Evolutionary conservation across 2,113 vertebrate genomes (phyloP).

Genomic region (Leuciscus idus): DNA sequence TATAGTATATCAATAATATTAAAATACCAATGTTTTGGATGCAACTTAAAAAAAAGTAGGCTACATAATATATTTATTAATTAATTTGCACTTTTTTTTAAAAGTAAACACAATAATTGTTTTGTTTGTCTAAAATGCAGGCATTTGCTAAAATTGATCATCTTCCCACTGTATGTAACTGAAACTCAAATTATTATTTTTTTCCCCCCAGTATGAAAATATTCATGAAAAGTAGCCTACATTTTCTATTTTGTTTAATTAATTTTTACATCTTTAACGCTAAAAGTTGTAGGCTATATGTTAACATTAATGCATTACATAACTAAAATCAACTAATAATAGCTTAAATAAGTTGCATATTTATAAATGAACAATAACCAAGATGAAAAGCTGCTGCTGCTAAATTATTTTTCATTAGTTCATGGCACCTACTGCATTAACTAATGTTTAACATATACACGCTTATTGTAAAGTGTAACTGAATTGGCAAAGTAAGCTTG

Average conservation of each 20-base stretch:
- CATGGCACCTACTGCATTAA: background rate
- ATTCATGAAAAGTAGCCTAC: no score
- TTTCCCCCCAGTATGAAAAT: no score
- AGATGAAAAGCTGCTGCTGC: background rate
- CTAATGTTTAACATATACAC: background rate
- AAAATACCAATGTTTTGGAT: background rate
- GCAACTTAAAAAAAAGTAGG: background rate
- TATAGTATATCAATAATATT: background rate
- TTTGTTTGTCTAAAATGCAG: background rate
- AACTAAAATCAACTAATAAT: no score
- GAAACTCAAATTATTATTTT: no score
- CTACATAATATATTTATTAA: background rate
- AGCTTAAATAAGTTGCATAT: no score
- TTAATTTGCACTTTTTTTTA: background rate
- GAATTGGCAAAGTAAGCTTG: background rate
- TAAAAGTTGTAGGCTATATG: no score
- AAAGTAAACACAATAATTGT: background rate
- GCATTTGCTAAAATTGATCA: no score
- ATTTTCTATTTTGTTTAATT: no score
- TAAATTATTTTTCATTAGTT: background rate
- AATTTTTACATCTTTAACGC: no score
- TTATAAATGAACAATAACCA: no score
- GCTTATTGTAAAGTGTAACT: background rate
- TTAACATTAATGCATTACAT: no score
- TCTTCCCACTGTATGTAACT: background rate